Conservation (phyloP, 2,113 vertebrate species). For the Plestiodon gilberti region DNA sequence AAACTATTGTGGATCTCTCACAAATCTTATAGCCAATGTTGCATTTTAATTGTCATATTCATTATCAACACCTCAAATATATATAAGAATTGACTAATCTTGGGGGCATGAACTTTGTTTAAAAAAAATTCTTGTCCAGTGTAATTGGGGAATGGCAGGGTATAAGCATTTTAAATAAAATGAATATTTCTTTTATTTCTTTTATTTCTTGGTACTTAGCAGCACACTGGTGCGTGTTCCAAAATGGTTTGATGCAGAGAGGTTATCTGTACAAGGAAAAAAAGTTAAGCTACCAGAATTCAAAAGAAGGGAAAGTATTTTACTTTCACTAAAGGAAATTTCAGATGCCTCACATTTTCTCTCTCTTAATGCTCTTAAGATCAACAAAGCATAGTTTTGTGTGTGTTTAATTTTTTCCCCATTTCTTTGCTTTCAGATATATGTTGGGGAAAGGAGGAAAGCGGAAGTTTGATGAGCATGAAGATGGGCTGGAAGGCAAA, state of each 20-base stretch:
- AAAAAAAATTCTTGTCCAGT: too few relatives aligned
- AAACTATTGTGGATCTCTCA: too few relatives aligned
- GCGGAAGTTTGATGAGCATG: constrained; percentile 99
- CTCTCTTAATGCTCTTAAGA: background rate
- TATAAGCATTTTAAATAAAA: too few relatives aligned
- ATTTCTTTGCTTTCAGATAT: constrained; percentile 85
- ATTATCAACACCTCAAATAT: too few relatives aligned
- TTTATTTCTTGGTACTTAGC: background rate
- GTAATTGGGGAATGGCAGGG: too few relatives aligned
- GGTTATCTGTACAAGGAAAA: too few relatives aligned
- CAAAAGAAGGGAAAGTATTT: background rate
- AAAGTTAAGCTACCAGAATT: background rate
- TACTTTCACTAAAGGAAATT: background rate
- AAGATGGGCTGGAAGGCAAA: constrained; percentile 99
- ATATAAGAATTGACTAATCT: too few relatives aligned
- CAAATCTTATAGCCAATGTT: too few relatives aligned
- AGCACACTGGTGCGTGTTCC: background rate
- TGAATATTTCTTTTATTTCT: background rate
- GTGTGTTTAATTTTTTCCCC: constrained; percentile 5
- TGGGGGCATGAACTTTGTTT: too few relatives aligned
- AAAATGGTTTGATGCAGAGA: background rate
- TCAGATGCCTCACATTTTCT: background rate
- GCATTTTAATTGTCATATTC: too few relatives aligned
- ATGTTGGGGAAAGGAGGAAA: constrained; percentile 99
- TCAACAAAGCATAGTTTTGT: background rate